Conservation (phyloP, 1,140 invertebrate genomes). For the Spodoptera frugiperda region DNA sequence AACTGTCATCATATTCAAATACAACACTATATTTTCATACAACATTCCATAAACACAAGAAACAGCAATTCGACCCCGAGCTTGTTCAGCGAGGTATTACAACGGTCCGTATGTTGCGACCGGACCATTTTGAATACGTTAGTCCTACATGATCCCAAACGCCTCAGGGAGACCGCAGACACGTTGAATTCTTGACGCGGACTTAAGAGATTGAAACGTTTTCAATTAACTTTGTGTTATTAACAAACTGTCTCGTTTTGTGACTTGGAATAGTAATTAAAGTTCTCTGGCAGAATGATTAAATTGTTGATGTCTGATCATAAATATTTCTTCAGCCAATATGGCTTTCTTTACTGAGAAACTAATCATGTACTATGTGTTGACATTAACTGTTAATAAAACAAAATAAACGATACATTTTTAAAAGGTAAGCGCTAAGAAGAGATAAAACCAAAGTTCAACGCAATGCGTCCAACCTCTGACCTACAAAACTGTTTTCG, state of each 20-base stretch:
- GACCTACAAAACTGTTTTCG: constrained; percentile 31
- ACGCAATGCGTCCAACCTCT: constrained; percentile 1
- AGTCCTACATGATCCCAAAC: constrained; percentile 53
- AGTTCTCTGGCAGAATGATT: no score
- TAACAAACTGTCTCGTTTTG: neutral
- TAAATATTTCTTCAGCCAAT: no score
- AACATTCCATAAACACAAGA: neutral
- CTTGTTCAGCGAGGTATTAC: constrained; percentile 18
- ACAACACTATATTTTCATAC: no score
- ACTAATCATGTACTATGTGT: no score
- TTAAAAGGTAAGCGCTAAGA: neutral
- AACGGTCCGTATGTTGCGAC: constrained; percentile 27
- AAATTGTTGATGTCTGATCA: no score
- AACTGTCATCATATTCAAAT: neutral
- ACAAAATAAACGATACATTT: no score
- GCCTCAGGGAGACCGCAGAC: constrained; percentile 47
- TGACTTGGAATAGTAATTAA: neutral
- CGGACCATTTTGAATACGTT: constrained; percentile 51
- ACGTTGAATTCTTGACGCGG: constrained; percentile 38
- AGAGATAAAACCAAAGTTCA: neutral
- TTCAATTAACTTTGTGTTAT: constrained; percentile 39
- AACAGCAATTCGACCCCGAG: neutral
- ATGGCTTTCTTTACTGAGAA: no score
- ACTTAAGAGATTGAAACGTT: constrained; percentile 41
- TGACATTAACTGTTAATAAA: no score